Percentiles rank a stretch among this genome's conserved stretches.
phyloP scores from a whole-genome alignment of 2,113 vertebrate genomes.

The Erythrocebus patas region DNA sequence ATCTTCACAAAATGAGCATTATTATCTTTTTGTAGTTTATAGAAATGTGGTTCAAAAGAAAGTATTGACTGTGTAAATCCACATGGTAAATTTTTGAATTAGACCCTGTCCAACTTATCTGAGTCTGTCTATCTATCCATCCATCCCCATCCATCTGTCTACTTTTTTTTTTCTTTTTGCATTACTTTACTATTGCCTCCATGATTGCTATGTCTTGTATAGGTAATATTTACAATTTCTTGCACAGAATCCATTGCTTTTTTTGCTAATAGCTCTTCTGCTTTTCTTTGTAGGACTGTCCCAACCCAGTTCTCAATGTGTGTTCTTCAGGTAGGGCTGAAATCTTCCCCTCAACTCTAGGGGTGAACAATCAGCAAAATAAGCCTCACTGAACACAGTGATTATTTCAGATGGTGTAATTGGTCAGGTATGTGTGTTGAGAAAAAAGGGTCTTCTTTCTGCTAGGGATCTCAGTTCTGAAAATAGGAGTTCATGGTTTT shows the following conservation, averaged over 20 bases:
- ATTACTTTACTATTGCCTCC: not conserved
- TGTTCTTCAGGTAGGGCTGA: not conserved
- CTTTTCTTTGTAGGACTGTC: not conserved
- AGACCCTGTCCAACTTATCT: not conserved
- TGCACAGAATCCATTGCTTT: not conserved
- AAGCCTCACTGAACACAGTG: not conserved
- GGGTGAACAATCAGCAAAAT: not conserved
- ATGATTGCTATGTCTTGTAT: not conserved
- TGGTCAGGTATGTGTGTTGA: not conserved
- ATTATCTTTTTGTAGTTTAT: not conserved
- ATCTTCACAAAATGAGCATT: not conserved
- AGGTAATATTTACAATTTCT: not conserved
- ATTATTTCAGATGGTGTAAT: not conserved
- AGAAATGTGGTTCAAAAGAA: not conserved
- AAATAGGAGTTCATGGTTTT: not conserved
- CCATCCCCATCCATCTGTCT: too few species aligned
- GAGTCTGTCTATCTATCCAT: not conserved
- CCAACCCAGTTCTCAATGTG: rapidly evolving
- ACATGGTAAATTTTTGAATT: not conserved
- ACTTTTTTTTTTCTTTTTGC: not conserved
- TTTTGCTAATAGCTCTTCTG: not conserved
- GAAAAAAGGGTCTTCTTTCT: not conserved
- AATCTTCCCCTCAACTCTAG: not conserved
- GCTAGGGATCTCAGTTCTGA: not conserved
- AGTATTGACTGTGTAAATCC: not conserved